phyloP scores from a whole-genome alignment of 2,113 vertebrate species.

The Pyrgilauda ruficollis region DNA sequence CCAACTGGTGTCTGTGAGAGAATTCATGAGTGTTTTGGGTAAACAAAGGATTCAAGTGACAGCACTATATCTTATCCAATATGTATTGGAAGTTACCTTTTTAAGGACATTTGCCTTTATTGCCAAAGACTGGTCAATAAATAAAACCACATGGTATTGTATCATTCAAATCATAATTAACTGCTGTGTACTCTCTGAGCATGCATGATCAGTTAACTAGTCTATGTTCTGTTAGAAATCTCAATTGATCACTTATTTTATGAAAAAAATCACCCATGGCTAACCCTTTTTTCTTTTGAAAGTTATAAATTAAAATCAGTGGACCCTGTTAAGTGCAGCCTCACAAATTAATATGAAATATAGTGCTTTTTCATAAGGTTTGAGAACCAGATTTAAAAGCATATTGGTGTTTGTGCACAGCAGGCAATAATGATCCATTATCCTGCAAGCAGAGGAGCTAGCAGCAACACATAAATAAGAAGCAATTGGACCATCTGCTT shows the following conservation, averaged over 20 bases:
- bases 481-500: constrained; percentile 98
- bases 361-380: constrained; percentile 84
- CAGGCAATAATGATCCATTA: constrained; percentile 98
- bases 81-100: neutral
- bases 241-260: neutral
- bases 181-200: neutral
- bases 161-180: neutral
- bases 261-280: neutral
- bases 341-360: constrained; percentile 89
- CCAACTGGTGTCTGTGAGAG: neutral
- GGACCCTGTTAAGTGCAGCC: constrained; percentile 80
- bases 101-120: neutral
- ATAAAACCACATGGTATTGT: neutral
- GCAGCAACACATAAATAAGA: constrained; percentile 96
- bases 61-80: neutral
- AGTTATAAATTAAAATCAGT: constrained; percentile 75
- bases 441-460: constrained; percentile 83
- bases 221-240: neutral
- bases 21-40: neutral
- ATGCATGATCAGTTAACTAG: neutral
- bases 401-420: constrained; percentile 96
- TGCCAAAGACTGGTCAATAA: neutral
- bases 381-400: constrained; percentile 94
- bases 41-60: neutral
- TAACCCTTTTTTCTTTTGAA: constrained; percentile 35